phyloP scores from a whole-genome alignment of 2,888 invertebrate species.

The Eudasyphora cyanicolor region DNA sequence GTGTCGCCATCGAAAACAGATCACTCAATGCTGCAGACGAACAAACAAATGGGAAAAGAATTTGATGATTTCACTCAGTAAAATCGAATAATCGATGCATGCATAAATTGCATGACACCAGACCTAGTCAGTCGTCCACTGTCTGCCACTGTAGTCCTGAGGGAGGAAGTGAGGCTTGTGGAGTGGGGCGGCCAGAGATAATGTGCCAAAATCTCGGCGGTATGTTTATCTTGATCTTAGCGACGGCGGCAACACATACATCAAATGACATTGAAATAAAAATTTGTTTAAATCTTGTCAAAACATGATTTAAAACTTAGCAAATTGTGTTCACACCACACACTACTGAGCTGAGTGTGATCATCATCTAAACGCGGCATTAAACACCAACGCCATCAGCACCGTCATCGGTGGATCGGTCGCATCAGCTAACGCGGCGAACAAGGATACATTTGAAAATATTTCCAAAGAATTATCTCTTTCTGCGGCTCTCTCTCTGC shows the following conservation, averaged over 20 bases:
- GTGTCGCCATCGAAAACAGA: slow-evolving; percentile 49
- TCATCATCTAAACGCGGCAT: background rate
- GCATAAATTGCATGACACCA: background rate
- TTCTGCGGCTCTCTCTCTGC: too few species aligned
- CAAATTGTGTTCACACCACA: slow-evolving; percentile 64
- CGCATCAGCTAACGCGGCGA: slow-evolving; percentile 2
- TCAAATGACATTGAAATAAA: slow-evolving; percentile 59
- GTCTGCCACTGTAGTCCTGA: too few species aligned
- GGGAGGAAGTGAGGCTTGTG: too few species aligned
- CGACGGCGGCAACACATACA: slow-evolving; percentile 23
- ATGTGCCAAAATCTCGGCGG: slow-evolving; percentile 5
- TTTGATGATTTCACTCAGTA: slow-evolving; percentile 47
- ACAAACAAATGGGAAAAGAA: background rate
- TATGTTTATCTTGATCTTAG: slow-evolving; percentile 52
- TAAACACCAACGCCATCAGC: slow-evolving; percentile 17
- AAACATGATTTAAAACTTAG: slow-evolving; percentile 65
- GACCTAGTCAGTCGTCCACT: too few species aligned
- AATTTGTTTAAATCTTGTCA: slow-evolving; percentile 65
- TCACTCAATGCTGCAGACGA: slow-evolving; percentile 31
- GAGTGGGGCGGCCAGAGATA: background rate
- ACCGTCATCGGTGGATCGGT: slow-evolving; percentile 1
- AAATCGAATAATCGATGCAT: slow-evolving; percentile 12
- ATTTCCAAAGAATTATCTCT: slow-evolving; percentile 58
- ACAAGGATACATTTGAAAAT: slow-evolving; percentile 55
- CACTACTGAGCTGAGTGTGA: background rate